These are phyloP conservation scores for Patella pellucida DNA, from an alignment of 2,888 invertebrate genomes.

Conservation along the genomic window DNA sequence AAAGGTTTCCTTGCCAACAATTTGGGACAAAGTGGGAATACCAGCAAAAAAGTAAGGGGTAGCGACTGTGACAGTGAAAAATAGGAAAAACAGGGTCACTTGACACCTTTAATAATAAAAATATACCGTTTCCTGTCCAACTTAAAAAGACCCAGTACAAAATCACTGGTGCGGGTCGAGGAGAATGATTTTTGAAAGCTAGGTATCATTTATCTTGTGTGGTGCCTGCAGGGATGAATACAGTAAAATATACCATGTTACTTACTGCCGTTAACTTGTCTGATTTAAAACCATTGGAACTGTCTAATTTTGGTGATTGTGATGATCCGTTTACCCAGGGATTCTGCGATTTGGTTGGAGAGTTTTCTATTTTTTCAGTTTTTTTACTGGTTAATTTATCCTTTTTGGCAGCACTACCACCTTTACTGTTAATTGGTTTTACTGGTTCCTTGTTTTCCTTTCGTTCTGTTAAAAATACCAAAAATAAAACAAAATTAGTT, in stretches of 20 bases:
- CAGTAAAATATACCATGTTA: neutral
- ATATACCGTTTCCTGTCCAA: too few species aligned
- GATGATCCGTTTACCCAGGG: neutral
- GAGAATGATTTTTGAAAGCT: too few species aligned
- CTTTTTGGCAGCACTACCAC: neutral
- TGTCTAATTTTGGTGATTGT: constrained; percentile 8
- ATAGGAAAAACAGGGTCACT: too few species aligned
- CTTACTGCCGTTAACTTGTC: neutral
- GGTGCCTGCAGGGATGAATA: neutral
- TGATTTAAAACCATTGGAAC: neutral
- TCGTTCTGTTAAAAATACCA: neutral
- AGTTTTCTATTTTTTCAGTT: neutral
- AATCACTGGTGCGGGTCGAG: too few species aligned
- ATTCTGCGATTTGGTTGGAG: neutral
- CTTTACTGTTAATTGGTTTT: neutral
- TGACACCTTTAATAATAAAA: too few species aligned
- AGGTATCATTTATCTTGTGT: neutral
- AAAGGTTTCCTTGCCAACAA: too few species aligned
- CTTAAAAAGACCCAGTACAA: too few species aligned
- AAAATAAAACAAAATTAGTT: neutral
- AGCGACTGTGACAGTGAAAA: too few species aligned
- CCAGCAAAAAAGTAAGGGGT: too few species aligned
- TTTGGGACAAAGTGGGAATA: too few species aligned
- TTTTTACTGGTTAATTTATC: constrained; percentile 1
- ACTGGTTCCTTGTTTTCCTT: constrained; percentile 13